A percentile compares a stretch with the other conserved stretches of the same genome.
phyloP scores from a whole-genome alignment of 2,797 vertebrate species.

The Chelon labrosus region DNA sequence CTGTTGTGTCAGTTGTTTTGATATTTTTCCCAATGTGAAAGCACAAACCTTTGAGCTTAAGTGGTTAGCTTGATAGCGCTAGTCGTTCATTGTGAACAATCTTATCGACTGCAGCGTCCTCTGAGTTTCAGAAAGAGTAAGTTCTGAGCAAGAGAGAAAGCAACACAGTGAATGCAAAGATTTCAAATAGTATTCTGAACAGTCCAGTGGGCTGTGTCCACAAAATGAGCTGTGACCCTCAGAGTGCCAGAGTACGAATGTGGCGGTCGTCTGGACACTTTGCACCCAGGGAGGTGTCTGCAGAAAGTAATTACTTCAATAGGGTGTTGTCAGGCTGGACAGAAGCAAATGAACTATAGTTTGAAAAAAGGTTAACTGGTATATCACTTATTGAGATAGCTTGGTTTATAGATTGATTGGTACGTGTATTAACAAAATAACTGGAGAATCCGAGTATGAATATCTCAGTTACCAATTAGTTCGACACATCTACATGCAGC shows the following conservation, averaged over 20 bases:
- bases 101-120: constrained; percentile 16
- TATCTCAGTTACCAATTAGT: constrained; percentile 20
- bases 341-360: constrained; percentile 56
- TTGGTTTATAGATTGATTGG: constrained; percentile 10
- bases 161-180: constrained; percentile 32
- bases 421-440: constrained; percentile 17
- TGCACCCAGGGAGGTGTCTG: constrained; percentile 73
- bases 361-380: constrained; percentile 13
- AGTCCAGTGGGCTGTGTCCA: constrained; percentile 47
- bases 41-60: constrained; percentile 26
- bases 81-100: constrained; percentile 18
- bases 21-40: constrained; percentile 43
- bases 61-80: constrained; percentile 27
- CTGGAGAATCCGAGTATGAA: constrained; percentile 11
- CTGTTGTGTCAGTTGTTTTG: constrained; percentile 22
- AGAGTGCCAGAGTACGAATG: constrained; percentile 57
- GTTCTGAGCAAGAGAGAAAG: constrained; percentile 14
- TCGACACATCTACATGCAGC: constrained; percentile 15
- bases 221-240: constrained; percentile 56
- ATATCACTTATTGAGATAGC: constrained; percentile 43
- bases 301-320: constrained; percentile 76
- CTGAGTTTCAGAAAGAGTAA: constrained; percentile 8
- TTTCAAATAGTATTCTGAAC: constrained; percentile 33
- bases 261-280: constrained; percentile 63
- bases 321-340: constrained; percentile 59